Base-by-base conservation (phyloP, 2,797 vertebrate genomes). In the Notolabrus celidotus region DNA sequence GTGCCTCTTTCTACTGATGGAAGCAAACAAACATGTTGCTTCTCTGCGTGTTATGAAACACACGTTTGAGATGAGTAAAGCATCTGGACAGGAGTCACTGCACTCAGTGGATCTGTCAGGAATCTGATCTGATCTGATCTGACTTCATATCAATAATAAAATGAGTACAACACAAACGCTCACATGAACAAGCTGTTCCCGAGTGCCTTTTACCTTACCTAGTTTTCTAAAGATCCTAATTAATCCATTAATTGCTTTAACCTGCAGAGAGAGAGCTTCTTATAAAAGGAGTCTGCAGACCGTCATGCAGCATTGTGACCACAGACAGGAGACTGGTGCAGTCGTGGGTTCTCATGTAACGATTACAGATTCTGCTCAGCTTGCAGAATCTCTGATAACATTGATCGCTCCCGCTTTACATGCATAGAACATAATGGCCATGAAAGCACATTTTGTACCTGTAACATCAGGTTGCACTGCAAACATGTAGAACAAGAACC, bases 381-480 rank as follows among this genome's bases (percentile, higher is more conserved):
- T 33, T 51, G 58, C 70, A 72, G 46, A 67, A 72, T 20, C 39
- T 27, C 41, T 23, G 71, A 64, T 49, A 34, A 16, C 53, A 86
- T 80, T 50, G 81, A 91, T 83, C 27, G 27, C 27, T 59, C 52
- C 77, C 67, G 65, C 36, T 75, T 53, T 39, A 67, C 72, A 83
- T 79, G 77, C 79, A 79, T 29, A 86, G 74, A 61, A 82, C 70
- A 56, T 74, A 57, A 61, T 29, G 68, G 73, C 54, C 52, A 1
- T 1, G 17, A 19, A 14, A 12, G 34, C 31, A 2, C 63, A 23
- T 19, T 39, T 17, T 49, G 16, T n/a, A 27, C 9, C 49, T 42
- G 31, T 31, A 12, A 41, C 41, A 50, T 11, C 36, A 52, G 10
- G 15, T 7, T 10, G 8, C 19, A n/a, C 4, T 3, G 4, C 2